Evolutionary conservation across 2,797 vertebrate species (phyloP), one percentile per base, ranked within the genome.

Genomic region (Tauraco hartlaubi): DNA sequence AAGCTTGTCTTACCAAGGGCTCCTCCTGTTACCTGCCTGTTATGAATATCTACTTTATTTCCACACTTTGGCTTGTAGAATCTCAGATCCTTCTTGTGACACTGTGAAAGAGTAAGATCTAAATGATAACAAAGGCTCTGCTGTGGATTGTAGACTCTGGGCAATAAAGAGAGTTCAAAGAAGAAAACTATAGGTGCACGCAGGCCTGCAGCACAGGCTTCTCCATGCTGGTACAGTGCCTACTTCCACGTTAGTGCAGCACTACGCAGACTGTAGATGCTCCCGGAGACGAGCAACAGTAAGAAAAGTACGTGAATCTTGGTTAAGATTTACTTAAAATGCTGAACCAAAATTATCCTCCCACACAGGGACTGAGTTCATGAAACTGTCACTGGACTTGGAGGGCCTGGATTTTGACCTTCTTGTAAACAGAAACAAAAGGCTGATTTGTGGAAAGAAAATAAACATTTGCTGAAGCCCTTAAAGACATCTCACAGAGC

Each of bases 401-500:
- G 68, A 88, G 73, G 44, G 51, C n/a, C n/a, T 44, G 6, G 61
- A 67, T 76, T 68, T 71, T 64, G 13, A 66, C 61, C 79, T 52
- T 59, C 66, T 73, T 58, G 33, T 73, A 82, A 85, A 90, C 7
- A 67, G 73, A 78, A 90, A 94, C 52, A 74, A 92, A 93, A 92
- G 56, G 49, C 37, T 89, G 80, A 93, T 92, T 85, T 90, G 74
- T 74, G 59, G 77, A 85, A 94, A 35, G 39, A 81, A 90, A 94
- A 95, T 9, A 85, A 92, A 41, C 23, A 85, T 44, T 68, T 56
- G 44, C 44, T 4, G 9, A 51, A 68, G 62, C 35, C 68, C 73
- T 94, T 64, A 56, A 44, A 58, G 88, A 63, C 11, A 55, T 83
- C 58, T 88, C 23, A 28, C 12, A 41, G 74, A 69, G 73, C 28